These are phyloP conservation scores for Latrodectus hesperus DNA, from an alignment of 2,888 invertebrate species.

Conservation along the genomic window DNA sequence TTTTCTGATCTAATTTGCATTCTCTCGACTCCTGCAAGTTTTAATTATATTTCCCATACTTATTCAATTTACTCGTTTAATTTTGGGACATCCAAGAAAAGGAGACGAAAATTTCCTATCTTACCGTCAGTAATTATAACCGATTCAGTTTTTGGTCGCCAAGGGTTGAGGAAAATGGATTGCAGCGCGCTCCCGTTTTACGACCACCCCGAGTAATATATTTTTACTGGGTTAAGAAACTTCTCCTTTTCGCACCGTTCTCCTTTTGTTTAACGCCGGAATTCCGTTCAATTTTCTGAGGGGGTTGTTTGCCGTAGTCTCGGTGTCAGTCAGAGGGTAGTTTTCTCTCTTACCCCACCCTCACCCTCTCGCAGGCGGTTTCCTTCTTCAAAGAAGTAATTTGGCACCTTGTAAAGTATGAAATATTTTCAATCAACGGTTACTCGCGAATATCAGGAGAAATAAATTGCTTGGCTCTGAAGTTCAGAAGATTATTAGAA, in stretches of 20 bases:
- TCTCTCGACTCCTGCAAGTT: slow-evolving; percentile 33
- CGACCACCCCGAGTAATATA: slow-evolving; percentile 21
- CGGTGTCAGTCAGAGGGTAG: not conserved
- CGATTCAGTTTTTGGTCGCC: slow-evolving; percentile 34
- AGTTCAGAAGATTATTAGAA: no score
- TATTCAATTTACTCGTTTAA: slow-evolving; percentile 65
- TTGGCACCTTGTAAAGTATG: no score
- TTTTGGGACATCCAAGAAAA: slow-evolving; percentile 19
- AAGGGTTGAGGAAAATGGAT: slow-evolving; percentile 35
- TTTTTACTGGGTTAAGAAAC: not conserved
- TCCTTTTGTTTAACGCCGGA: no score
- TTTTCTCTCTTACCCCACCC: no score
- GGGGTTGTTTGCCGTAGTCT: not conserved
- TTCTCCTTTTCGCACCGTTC: no score
- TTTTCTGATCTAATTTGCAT: slow-evolving; percentile 62
- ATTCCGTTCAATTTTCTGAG: no score
- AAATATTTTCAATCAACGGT: no score
- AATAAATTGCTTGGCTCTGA: no score
- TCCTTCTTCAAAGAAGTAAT: no score
- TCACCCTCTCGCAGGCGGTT: no score
- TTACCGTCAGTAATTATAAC: slow-evolving; percentile 44
- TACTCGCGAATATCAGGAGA: no score
- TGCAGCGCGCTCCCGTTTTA: not conserved
- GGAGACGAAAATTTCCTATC: slow-evolving; percentile 24
- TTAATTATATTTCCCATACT: slow-evolving; percentile 65